Conservation (phyloP, 2,888 invertebrate genomes). For the Ochropleura leucogaster region DNA sequence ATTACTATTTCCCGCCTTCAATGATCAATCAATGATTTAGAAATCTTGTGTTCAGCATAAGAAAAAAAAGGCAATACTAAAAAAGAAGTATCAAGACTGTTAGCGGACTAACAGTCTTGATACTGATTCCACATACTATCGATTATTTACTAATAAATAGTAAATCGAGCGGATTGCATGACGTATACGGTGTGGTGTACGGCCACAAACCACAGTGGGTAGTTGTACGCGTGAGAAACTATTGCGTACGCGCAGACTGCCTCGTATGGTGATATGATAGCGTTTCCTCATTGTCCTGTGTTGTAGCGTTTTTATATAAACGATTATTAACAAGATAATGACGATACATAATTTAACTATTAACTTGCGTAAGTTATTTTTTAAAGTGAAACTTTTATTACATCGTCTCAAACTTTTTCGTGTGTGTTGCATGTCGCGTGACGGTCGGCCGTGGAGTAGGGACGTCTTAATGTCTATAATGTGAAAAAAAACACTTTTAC, state of each 20-base stretch:
- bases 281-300: slow-evolving; percentile 50
- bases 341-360: too few species aligned
- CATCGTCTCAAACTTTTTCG: too few species aligned
- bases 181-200: slow-evolving; percentile 31
- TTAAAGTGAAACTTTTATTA: too few species aligned
- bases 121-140: slow-evolving; percentile 6
- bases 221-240: slow-evolving; percentile 67
- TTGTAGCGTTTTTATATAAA: neutral
- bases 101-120: slow-evolving; percentile 22
- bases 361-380: too few species aligned
- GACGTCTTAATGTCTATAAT: too few species aligned
- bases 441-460: too few species aligned
- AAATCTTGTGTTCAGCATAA: neutral
- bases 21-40: neutral
- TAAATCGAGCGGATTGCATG: slow-evolving; percentile 49
- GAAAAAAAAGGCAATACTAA: neutral
- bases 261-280: slow-evolving; percentile 37
- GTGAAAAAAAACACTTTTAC: too few species aligned
- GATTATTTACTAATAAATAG: slow-evolving; percentile 43
- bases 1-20: too few species aligned
- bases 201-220: slow-evolving; percentile 68
- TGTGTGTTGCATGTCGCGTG: too few species aligned
- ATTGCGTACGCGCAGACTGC: slow-evolving; percentile 35
- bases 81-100: neutral
- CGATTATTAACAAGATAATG: too few species aligned